phyloP scores from a whole-genome alignment of 2,888 invertebrate genomes.

The Caenorhabditis doughertyi region DNA sequence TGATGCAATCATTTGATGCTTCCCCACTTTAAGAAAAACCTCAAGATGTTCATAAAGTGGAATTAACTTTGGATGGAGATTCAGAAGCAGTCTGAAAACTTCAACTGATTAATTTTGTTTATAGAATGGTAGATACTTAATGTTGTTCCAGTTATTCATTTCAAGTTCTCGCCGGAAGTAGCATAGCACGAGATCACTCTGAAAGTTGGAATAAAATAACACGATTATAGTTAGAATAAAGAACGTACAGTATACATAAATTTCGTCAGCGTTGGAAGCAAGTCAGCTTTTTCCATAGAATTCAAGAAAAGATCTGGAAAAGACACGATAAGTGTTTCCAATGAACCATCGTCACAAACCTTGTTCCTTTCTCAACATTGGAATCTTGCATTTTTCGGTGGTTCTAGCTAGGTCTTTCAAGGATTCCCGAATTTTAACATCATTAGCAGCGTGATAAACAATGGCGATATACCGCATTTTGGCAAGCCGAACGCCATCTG shows the following conservation, averaged over 20 bases:
- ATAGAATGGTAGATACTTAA: conserved; percentile 2
- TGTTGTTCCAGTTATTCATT: conserved; percentile 13
- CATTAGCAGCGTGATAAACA: conserved; percentile 24
- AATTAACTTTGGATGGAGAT: neutral
- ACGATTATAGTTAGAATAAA: neutral
- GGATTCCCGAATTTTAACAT: neutral
- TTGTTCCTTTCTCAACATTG: conserved; percentile 25
- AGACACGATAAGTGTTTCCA: too few species aligned
- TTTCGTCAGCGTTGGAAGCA: conserved; percentile 3
- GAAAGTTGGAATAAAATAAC: conserved; percentile 1
- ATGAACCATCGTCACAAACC: neutral
- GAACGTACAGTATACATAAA: conserved; percentile 22
- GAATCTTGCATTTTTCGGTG: conserved; percentile 24
- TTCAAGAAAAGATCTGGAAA: conserved; percentile 38
- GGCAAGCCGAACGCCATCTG: conserved; percentile 4
- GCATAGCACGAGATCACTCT: conserved; percentile 36
- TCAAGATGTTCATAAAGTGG: conserved; percentile 15
- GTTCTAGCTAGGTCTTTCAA: conserved; percentile 14
- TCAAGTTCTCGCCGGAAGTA: conserved; percentile 35
- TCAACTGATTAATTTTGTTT: neutral
- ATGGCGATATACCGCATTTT: conserved; percentile 35
- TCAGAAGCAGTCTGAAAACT: conserved; percentile 16
- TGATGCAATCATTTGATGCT: neutral
- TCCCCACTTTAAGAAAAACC: neutral
- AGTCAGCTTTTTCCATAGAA: neutral